Evolutionary conservation across 1,140 invertebrate species (phyloP).

Genomic region (Physella acuta): DNA sequence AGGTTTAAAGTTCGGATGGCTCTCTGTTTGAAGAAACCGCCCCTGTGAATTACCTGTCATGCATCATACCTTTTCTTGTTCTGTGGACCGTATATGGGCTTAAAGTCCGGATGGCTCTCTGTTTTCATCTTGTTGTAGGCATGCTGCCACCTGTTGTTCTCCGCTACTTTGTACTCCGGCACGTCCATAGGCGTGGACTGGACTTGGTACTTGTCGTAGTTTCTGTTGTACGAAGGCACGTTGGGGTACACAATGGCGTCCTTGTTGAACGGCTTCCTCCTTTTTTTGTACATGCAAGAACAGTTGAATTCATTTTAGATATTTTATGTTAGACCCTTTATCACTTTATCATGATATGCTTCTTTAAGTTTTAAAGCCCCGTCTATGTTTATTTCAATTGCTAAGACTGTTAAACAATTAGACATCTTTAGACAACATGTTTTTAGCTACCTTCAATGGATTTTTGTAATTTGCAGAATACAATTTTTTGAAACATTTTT

Average conservation of each 20-base stretch:
- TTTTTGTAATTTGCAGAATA: too few species aligned
- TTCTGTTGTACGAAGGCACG: not conserved
- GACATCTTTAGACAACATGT: too few species aligned
- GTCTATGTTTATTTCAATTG: too few species aligned
- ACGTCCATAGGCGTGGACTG: not conserved
- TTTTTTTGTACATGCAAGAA: too few species aligned
- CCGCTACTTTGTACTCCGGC: slow-evolving; percentile 1
- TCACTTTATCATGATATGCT: too few species aligned
- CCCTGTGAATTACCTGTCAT: too few species aligned
- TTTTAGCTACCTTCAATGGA: too few species aligned
- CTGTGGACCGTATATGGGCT: slow-evolving; percentile 15
- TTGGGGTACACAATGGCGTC: slow-evolving; percentile 4
- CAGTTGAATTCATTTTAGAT: too few species aligned
- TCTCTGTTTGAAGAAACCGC: slow-evolving; percentile 7
- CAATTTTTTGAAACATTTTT: too few species aligned
- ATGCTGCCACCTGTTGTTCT: slow-evolving; percentile 8
- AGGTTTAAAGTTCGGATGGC: slow-evolving; percentile 17
- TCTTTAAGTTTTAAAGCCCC: too few species aligned
- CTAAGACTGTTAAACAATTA: too few species aligned
- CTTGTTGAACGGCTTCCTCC: not conserved
- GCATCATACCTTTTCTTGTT: slow-evolving; percentile 1
- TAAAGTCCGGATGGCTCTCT: slow-evolving; percentile 17
- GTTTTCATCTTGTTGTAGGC: slow-evolving; percentile 14
- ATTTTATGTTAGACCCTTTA: too few species aligned
- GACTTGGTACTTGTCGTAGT: slow-evolving; percentile 3